Conservation (phyloP, 92 coral and sea anemone species). For the Parazoanthus swiftii region DNA sequence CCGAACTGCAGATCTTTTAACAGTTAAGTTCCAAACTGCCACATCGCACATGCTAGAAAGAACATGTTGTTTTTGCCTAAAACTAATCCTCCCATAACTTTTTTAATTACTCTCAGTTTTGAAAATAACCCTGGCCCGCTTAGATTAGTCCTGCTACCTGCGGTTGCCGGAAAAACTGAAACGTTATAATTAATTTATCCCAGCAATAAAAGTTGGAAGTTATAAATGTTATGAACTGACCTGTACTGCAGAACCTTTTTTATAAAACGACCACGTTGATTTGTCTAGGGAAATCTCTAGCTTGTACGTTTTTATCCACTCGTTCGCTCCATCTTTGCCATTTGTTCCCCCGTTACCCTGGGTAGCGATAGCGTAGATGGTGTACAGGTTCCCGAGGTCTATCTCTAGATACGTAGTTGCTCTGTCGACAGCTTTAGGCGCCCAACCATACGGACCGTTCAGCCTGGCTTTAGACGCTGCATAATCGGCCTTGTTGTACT, state of each 20-base stretch:
- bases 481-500: background rate
- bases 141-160: too few relatives aligned
- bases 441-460: background rate
- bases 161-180: too few relatives aligned
- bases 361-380: background rate
- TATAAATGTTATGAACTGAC: background rate
- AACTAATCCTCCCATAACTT: too few relatives aligned
- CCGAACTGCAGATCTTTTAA: too few relatives aligned
- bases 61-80: too few relatives aligned
- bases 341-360: too few relatives aligned
- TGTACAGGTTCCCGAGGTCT: background rate
- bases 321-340: background rate
- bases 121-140: too few relatives aligned
- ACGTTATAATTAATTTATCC: too few relatives aligned
- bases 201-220: too few relatives aligned
- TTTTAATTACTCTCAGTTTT: too few relatives aligned
- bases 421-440: background rate
- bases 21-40: too few relatives aligned
- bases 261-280: background rate
- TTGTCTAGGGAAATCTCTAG: background rate
- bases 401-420: background rate
- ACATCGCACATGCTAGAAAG: too few relatives aligned
- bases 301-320: background rate
- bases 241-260: background rate
- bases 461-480: background rate